Base-by-base conservation (phyloP, 1,140 invertebrate genomes). In the Pogonomyrmex barbatus region DNA sequence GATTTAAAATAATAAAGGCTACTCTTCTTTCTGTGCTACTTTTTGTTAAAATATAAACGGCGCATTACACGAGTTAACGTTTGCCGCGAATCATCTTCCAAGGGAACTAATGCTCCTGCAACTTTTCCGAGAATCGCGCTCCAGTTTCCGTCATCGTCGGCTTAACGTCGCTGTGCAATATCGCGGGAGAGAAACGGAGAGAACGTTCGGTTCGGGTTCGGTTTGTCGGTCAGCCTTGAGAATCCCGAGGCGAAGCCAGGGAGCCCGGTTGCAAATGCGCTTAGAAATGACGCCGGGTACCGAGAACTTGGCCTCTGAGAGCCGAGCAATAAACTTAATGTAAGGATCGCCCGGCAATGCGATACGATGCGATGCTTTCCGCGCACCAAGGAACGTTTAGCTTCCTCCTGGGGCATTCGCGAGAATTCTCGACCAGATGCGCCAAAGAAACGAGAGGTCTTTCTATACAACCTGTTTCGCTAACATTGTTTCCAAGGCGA, bases 261-360 rank as follows among this genome's bases (percentile, higher is more conserved):
- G n/a, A 82, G 65, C 50, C 39, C 73, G 73, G 83, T 90, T 90
- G 91, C 89, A 88, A 92, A 92, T 92, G 75, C 90, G 88, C 83
- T 91, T 90, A 91, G 88, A 90, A 87, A 91, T 84, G 81, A 77
- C 52, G 86, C 78, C 12, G 30, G 45, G 87, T 92, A 91, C 91
- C 78, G 75, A 79, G 89, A 91, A 91, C 87, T 75, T 62, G 79
- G 67, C 17, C 83, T 79, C 78, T 12, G 68, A 68, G 70, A 85
- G 82, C 70, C 65, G 45, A 83, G 91, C 83, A 91, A 91, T 92
- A 92, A 92, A 92, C 91, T 65, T 84, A 89, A 89, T 86, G 83
- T 91, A 88, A 92, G 91, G 88, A 92, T 88, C 89, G 88, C 77
- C 82, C 85, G 81, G 86, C 67, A 70, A 89, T 82, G 65, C 58